Conservation (phyloP, 2,888 invertebrate species). For the Ferrisia virgata region DNA sequence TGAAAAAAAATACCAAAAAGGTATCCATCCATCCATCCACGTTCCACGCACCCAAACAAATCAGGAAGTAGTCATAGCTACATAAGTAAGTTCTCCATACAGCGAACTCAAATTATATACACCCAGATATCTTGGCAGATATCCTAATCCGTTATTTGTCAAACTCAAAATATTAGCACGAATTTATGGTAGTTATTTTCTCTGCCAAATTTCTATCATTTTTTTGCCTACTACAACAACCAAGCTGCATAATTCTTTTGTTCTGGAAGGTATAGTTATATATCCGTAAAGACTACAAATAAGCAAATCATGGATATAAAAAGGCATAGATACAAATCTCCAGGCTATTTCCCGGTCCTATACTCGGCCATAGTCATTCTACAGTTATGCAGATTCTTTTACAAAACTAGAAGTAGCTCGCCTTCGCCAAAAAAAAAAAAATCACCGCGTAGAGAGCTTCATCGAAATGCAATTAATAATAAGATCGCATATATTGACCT, state of each 20-base stretch:
- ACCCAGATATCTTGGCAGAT: not conserved
- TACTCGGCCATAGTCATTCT: no score
- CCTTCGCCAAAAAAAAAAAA: not conserved
- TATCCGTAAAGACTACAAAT: not conserved
- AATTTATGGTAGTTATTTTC: not conserved
- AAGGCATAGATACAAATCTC: no score
- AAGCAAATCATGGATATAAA: no score
- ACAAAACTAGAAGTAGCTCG: not conserved
- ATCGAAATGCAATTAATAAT: not conserved
- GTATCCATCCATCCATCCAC: no score
- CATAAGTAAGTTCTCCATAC: not conserved
- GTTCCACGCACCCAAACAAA: not conserved
- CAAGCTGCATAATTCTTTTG: not conserved
- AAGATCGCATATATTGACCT: not conserved
- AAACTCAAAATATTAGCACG: not conserved
- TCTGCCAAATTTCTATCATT: not conserved
- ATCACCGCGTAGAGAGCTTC: not conserved
- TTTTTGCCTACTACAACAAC: not conserved
- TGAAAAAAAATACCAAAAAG: not conserved
- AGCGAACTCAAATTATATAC: not conserved
- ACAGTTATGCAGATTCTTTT: not conserved
- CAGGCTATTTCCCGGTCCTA: not conserved
- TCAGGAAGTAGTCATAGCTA: not conserved
- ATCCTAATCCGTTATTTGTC: not conserved
- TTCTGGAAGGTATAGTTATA: not conserved